phyloP scores from a whole-genome alignment of 2,888 invertebrate species.

The Mythimna loreyi region DNA sequence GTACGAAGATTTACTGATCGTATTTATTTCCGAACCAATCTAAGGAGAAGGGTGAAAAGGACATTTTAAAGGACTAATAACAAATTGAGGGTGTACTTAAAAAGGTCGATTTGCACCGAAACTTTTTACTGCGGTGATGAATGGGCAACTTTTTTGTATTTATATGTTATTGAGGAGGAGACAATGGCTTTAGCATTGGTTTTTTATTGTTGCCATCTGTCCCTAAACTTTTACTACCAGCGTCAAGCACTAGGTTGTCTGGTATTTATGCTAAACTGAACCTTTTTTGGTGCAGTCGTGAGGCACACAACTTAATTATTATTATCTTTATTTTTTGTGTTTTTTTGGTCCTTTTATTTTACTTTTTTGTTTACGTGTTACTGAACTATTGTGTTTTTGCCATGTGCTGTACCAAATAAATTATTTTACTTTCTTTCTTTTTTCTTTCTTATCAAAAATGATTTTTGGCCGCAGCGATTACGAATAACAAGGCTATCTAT shows the following conservation, averaged over 20 bases:
- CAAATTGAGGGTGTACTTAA: conserved; percentile 55
- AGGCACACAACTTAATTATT: no score
- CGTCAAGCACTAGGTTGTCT: no score
- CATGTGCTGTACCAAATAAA: no score
- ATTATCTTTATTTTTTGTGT: no score
- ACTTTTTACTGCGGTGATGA: conserved; percentile 43
- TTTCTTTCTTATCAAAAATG: not conserved
- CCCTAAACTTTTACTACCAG: not conserved
- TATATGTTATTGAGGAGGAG: conserved; percentile 2
- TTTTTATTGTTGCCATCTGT: not conserved
- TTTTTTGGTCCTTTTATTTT: no score
- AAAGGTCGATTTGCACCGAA: conserved; percentile 48
- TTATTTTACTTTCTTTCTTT: no score
- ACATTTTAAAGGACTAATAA: conserved; percentile 56
- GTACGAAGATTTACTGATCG: conserved; percentile 53
- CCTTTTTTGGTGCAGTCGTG: no score
- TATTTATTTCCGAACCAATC: conserved; percentile 49
- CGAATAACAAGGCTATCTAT: not conserved
- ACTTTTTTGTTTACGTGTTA: no score
- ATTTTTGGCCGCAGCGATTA: not conserved
- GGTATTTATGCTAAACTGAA: no score
- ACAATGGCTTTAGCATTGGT: not conserved
- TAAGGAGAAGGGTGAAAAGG: conserved; percentile 50
- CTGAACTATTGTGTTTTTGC: no score
- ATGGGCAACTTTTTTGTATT: conserved; percentile 12